Evolutionary conservation across 2,888 invertebrate genomes (phyloP).

Genomic region (Ectemnius continuus): DNA sequence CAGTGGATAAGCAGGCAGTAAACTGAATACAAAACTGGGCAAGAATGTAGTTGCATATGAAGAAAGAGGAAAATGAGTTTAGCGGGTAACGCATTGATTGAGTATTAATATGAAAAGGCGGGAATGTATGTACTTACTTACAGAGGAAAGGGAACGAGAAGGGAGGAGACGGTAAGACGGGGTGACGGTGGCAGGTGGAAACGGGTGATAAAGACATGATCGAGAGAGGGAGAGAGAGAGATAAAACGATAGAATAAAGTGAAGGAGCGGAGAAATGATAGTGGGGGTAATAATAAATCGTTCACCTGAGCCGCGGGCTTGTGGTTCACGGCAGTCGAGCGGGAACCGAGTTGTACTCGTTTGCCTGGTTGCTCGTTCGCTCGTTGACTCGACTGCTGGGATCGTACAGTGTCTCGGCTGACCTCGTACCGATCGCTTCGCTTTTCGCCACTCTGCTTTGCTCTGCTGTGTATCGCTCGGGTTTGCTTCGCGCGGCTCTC

Average conservation of each 20-base stretch:
- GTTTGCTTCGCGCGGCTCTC: slow-evolving; percentile 7
- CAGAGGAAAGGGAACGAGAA: slow-evolving; percentile 2
- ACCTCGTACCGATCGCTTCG: slow-evolving; percentile 67
- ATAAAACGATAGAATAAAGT: slow-evolving; percentile 19
- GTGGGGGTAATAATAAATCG: slow-evolving; percentile 74
- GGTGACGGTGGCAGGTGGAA: slow-evolving; percentile 22
- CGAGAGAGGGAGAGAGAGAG: slow-evolving; percentile 31
- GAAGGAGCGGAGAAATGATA: not conserved
- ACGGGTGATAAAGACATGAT: slow-evolving; percentile 13
- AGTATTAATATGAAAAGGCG: not conserved
- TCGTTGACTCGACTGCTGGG: slow-evolving; percentile 45
- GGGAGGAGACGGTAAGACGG: slow-evolving; percentile 10
- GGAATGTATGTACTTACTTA: not conserved
- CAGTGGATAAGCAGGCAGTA: too few relatives aligned
- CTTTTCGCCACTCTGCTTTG: slow-evolving; percentile 4
- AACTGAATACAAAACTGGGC: not conserved
- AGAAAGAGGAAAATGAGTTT: not conserved
- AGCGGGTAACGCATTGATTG: slow-evolving; percentile 29
- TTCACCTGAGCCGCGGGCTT: slow-evolving; percentile 70
- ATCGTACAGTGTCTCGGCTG: slow-evolving; percentile 69
- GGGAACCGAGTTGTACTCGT: slow-evolving; percentile 48
- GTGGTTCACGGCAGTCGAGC: slow-evolving; percentile 44
- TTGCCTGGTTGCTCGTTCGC: slow-evolving; percentile 40
- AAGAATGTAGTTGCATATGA: not conserved
- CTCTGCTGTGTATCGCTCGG: slow-evolving; percentile 12